These are phyloP conservation scores for Drosophila basisetae DNA, from an alignment of 2,888 invertebrate species.

Conservation along the genomic window DNA sequence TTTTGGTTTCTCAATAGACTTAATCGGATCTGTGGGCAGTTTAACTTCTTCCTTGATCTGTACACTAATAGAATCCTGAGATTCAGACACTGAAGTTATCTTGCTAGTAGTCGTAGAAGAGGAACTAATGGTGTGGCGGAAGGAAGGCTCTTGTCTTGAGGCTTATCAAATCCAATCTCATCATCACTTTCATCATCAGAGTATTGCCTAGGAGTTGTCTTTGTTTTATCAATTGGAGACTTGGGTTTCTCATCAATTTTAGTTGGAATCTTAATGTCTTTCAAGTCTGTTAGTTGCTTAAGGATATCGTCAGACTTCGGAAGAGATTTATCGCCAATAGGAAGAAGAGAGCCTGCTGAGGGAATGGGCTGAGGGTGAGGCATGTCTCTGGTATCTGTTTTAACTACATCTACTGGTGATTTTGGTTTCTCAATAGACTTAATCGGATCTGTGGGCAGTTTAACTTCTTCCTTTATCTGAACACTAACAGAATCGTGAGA, in stretches of 20 bases:
- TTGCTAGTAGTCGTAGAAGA: neutral
- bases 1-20: constrained; percentile 5
- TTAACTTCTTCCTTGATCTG: neutral
- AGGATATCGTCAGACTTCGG: neutral
- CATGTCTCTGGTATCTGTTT: too few relatives aligned
- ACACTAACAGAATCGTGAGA: neutral
- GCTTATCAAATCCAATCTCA: constrained; percentile 10
- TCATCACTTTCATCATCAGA: constrained; percentile 23
- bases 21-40: neutral
- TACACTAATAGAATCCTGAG: neutral
- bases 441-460: neutral
- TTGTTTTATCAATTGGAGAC: neutral
- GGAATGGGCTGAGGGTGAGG: too few relatives aligned
- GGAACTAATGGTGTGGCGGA: neutral
- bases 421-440: neutral
- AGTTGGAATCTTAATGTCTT: neutral
- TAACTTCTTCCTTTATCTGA: neutral
- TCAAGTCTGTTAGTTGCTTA: neutral
- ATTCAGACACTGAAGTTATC: constrained; percentile 2
- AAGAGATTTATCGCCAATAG: neutral
- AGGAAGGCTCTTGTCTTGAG: neutral
- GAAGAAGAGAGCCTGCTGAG: too few relatives aligned
- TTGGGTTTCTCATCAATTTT: constrained; percentile 25
- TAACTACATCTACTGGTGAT: too few relatives aligned
- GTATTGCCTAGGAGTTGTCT: neutral